A percentile compares a stretch with the other conserved stretches of the same genome.
phyloP scores from a whole-genome alignment of 1,140 invertebrate genomes.

The Sycophila sp. region DNA sequence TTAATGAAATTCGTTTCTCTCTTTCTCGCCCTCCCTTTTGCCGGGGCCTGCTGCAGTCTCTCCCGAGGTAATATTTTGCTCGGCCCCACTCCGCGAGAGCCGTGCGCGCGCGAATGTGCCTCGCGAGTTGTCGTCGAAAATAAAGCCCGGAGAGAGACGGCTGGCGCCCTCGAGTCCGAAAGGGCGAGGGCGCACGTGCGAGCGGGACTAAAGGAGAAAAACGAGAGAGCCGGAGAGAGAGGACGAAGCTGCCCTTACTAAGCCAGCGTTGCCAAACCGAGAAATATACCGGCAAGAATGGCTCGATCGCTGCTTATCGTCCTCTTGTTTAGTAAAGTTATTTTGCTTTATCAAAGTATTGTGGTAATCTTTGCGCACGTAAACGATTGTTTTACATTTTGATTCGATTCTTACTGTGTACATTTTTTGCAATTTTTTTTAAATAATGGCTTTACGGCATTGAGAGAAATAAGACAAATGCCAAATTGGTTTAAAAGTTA shows the following conservation, averaged over 20 bases:
- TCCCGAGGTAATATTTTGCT: slow-evolving; percentile 29
- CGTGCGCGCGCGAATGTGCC: not conserved
- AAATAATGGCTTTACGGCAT: no score
- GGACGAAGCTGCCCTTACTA: not conserved
- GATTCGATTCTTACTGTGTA: no score
- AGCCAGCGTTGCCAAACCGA: slow-evolving; percentile 15
- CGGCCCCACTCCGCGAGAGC: not conserved
- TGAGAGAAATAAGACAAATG: no score
- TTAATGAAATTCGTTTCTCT: slow-evolving; percentile 18
- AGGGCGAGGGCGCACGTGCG: not conserved
- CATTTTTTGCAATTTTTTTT: no score
- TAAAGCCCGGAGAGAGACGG: not conserved
- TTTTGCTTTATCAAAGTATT: no score
- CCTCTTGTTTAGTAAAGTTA: no score
- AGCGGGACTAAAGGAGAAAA: not conserved
- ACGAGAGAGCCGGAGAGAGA: not conserved
- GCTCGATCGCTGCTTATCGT: no score
- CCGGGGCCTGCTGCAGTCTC: not conserved
- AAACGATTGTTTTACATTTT: no score
- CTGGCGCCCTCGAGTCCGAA: not conserved
- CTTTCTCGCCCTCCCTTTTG: not conserved
- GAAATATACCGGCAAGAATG: no score
- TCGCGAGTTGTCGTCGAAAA: slow-evolving; percentile 10
- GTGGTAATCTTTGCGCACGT: no score
- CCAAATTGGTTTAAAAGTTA: no score